phyloP scores from a whole-genome alignment of 2,797 vertebrate genomes.

The Phalanger gymnotis region DNA sequence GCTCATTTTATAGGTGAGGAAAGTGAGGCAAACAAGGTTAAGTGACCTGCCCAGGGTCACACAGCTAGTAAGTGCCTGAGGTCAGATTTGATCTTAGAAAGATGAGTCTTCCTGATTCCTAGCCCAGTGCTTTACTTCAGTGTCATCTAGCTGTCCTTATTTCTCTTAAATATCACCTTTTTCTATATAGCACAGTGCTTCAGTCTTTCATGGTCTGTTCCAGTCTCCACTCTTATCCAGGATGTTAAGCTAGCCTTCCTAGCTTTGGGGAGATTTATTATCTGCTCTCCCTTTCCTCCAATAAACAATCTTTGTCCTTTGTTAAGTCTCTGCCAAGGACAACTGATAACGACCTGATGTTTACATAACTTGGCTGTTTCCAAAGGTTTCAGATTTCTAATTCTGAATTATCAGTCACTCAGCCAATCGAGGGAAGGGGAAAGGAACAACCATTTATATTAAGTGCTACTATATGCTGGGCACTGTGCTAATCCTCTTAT shows the following conservation, averaged over 20 bases:
- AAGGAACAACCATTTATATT: neutral
- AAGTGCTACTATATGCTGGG: neutral
- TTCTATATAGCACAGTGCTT: neutral
- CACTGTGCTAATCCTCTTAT: neutral
- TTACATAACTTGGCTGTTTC: neutral
- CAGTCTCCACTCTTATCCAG: neutral
- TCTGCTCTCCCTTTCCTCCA: neutral
- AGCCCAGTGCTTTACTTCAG: neutral
- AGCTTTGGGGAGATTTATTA: neutral
- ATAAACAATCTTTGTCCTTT: neutral
- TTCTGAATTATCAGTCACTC: neutral
- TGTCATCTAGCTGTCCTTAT: neutral
- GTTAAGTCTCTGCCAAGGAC: neutral
- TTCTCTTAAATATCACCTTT: neutral
- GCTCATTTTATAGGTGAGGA: neutral
- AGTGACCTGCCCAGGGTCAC: neutral
- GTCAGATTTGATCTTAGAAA: neutral
- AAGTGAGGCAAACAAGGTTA: neutral
- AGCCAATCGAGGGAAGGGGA: neutral
- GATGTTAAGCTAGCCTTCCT: neutral
- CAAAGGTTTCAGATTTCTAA: neutral
- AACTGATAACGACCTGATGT: neutral
- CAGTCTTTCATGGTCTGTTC: neutral
- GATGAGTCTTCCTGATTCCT: neutral
- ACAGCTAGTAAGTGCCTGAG: neutral